A percentile compares a stretch with the other conserved stretches of the same genome.
phyloP scores from a whole-genome alignment of 2,113 vertebrate genomes.

The Ahaetulla prasina region DNA sequence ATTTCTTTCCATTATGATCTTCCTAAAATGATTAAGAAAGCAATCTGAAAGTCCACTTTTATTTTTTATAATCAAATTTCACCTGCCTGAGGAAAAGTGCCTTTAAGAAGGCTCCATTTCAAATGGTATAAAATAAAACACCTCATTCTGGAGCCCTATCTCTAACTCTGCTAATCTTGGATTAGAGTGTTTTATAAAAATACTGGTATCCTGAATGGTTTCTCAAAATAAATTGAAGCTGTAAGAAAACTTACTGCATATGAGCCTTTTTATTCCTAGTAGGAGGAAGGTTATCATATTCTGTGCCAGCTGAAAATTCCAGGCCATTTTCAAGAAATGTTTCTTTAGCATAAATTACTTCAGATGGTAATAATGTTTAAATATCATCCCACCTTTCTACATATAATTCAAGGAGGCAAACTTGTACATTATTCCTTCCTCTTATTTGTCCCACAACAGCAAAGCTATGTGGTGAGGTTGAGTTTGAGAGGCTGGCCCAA shows the following conservation, averaged over 20 bases:
- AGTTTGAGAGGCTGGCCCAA: neutral
- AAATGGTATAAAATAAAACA: neutral
- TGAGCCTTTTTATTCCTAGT: neutral
- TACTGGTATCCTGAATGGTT: neutral
- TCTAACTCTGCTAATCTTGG: too few species aligned
- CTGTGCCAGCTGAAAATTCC: neutral
- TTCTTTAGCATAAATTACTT: neutral
- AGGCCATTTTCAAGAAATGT: neutral
- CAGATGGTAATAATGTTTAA: neutral
- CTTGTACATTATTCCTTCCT: neutral
- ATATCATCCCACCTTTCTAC: neutral
- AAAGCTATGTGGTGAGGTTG: neutral
- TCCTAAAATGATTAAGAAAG: neutral
- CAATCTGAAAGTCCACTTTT: neutral
- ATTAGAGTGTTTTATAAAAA: neutral
- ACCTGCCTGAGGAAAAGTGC: neutral
- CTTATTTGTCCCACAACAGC: neutral
- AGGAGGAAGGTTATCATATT: neutral
- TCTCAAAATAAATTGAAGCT: neutral
- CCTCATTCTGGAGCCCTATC: neutral
- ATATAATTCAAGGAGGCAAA: neutral
- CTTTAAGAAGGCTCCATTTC: neutral
- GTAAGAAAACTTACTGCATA: neutral
- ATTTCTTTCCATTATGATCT: neutral
- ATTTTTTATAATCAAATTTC: neutral